Conservation (phyloP, 2,888 invertebrate species). For the Pyrochroa serraticornis region DNA sequence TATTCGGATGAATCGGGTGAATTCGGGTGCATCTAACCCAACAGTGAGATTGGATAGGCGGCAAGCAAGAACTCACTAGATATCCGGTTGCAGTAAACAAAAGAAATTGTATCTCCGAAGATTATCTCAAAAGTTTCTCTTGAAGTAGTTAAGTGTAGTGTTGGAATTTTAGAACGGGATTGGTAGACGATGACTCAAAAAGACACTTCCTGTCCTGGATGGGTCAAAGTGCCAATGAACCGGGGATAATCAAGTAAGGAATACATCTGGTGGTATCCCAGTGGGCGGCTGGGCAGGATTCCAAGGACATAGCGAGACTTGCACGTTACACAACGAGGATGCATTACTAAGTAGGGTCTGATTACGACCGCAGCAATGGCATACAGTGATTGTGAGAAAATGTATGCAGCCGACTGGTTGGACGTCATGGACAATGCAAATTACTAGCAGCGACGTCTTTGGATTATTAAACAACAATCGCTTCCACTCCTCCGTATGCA, state of each 20-base stretch:
- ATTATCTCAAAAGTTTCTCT: neutral
- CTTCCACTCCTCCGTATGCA: too few relatives aligned
- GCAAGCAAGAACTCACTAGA: too few relatives aligned
- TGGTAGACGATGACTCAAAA: slow-evolving; percentile 2
- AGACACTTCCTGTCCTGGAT: neutral
- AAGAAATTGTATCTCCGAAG: neutral
- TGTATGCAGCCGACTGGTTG: too few relatives aligned
- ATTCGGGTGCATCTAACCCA: too few relatives aligned
- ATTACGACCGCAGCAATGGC: neutral
- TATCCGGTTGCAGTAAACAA: neutral
- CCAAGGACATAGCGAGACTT: slow-evolving; percentile 1
- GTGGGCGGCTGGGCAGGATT: neutral
- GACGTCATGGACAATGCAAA: too few relatives aligned
- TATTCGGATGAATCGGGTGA: too few relatives aligned
- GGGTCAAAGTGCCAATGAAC: too few relatives aligned
- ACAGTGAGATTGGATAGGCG: too few relatives aligned
- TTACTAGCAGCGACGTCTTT: too few relatives aligned
- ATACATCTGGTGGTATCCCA: neutral
- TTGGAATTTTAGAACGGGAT: neutral
- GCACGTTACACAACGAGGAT: neutral
- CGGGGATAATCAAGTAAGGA: too few relatives aligned
- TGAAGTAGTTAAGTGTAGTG: neutral
- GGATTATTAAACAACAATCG: too few relatives aligned
- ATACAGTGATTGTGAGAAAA: neutral
- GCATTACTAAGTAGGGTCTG: neutral